phyloP scores from a whole-genome alignment of 2,113 vertebrate genomes.

The Trinectes maculatus region DNA sequence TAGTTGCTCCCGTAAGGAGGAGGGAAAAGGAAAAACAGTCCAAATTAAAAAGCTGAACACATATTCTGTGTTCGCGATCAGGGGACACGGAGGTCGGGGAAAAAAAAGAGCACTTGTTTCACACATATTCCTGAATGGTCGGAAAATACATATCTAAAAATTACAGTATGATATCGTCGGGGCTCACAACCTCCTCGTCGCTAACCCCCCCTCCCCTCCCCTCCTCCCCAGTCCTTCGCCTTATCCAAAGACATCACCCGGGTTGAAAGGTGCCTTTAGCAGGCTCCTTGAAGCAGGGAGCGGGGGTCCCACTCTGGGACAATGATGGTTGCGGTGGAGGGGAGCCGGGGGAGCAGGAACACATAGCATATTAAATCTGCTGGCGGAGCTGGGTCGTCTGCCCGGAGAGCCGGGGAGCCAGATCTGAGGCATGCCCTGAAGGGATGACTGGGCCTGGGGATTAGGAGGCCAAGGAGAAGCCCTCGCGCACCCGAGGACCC shows the following conservation, averaged over 20 bases:
- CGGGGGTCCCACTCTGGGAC: slow-evolving; percentile 90
- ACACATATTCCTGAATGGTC: slow-evolving; percentile 52
- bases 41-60: slow-evolving; percentile 6
- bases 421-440: slow-evolving; percentile 99
- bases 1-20: not conserved
- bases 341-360: slow-evolving; percentile 89
- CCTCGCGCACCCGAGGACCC: slow-evolving; percentile 84
- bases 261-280: slow-evolving; percentile 87
- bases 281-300: slow-evolving; percentile 91
- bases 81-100: too few relatives aligned
- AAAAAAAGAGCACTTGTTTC: not conserved
- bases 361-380: slow-evolving; percentile 99
- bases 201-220: slow-evolving; percentile 7
- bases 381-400: slow-evolving; percentile 84
- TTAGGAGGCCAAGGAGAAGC: slow-evolving; percentile 95
- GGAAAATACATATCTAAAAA: slow-evolving; percentile 69
- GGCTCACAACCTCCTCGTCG: slow-evolving; percentile 43
- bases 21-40: not conserved
- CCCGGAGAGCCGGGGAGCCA: slow-evolving; percentile 87
- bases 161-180: slow-evolving; percentile 56
- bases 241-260: slow-evolving; percentile 72
- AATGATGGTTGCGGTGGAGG: slow-evolving; percentile 90
- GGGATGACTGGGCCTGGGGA: slow-evolving; percentile 98
- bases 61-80: too few relatives aligned
- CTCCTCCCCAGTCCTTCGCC: slow-evolving; percentile 18